These are phyloP conservation scores for Chloropsis hardwickii DNA, from an alignment of 2,113 vertebrate genomes.

Conservation along the genomic window DNA sequence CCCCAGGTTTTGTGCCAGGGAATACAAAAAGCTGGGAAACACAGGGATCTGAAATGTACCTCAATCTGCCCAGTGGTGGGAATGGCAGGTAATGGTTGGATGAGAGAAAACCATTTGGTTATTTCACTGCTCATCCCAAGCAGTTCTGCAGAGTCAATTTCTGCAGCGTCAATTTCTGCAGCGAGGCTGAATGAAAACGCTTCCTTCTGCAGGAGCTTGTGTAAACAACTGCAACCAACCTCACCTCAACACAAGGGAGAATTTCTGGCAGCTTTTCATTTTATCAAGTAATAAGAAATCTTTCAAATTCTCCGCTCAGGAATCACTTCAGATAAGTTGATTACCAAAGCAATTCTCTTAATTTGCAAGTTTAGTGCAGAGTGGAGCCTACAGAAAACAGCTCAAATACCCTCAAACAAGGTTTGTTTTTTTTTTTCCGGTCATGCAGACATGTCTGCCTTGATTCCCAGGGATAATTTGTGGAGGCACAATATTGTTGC, in stretches of 20 bases:
- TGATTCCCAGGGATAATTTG: not conserved
- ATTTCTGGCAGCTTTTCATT: not conserved
- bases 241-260: not conserved
- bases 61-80: not conserved
- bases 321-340: not conserved
- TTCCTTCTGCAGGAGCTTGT: not conserved
- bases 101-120: accelerated
- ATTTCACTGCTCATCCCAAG: not conserved
- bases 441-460: not conserved
- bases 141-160: not conserved
- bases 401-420: not conserved
- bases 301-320: not conserved
- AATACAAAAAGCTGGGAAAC: not conserved
- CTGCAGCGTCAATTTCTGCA: not conserved
- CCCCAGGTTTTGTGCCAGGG: not conserved
- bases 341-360: not conserved
- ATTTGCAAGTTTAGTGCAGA: not conserved
- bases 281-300: not conserved
- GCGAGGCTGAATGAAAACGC: not conserved
- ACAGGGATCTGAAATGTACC: not conserved
- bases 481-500: not conserved
- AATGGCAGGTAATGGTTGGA: not conserved
- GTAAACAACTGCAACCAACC: not conserved
- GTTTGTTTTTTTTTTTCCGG: not conserved
- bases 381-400: not conserved